Percentiles rank a stretch among this genome's conserved stretches.
These are phyloP conservation scores for Salticus scenicus DNA, from an alignment of 2,888 invertebrate genomes.

Conservation along the genomic window DNA sequence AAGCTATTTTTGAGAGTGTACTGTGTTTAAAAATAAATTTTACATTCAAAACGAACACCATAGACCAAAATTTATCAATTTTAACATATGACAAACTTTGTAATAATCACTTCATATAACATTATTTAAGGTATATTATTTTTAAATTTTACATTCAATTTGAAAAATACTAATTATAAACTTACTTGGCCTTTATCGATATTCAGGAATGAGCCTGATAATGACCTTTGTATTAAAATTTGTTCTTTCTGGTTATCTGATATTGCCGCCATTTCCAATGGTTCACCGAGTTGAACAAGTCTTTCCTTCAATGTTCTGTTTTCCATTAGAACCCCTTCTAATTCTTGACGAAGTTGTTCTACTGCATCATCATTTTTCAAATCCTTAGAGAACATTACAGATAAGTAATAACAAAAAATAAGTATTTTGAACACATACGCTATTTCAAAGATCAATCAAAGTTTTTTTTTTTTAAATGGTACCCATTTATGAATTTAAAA, in stretches of 20 bases:
- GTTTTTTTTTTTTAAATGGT: neutral
- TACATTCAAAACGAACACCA: no score
- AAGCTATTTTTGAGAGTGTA: no score
- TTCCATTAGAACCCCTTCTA: constrained; percentile 75
- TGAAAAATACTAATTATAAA: no score
- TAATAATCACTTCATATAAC: no score
- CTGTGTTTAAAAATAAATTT: no score
- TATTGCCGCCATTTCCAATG: constrained; percentile 75
- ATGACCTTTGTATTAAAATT: constrained; percentile 73
- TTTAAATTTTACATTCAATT: no score
- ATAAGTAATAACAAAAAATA: no score
- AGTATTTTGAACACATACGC: neutral
- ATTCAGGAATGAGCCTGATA: constrained; percentile 71
- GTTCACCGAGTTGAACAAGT: constrained; percentile 75
- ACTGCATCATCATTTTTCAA: constrained; percentile 80
- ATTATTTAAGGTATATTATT: no score
- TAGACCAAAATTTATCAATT: no score
- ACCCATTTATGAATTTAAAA: no score
- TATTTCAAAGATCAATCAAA: neutral
- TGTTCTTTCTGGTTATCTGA: constrained; percentile 77
- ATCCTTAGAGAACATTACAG: constrained; percentile 36
- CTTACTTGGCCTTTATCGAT: constrained; percentile 68
- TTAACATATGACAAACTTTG: no score
- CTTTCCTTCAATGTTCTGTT: constrained; percentile 75
- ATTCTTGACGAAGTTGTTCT: constrained; percentile 74